Evolutionary conservation across 2,888 invertebrate species (phyloP).

Genomic region (Macrophya alboannulata): DNA sequence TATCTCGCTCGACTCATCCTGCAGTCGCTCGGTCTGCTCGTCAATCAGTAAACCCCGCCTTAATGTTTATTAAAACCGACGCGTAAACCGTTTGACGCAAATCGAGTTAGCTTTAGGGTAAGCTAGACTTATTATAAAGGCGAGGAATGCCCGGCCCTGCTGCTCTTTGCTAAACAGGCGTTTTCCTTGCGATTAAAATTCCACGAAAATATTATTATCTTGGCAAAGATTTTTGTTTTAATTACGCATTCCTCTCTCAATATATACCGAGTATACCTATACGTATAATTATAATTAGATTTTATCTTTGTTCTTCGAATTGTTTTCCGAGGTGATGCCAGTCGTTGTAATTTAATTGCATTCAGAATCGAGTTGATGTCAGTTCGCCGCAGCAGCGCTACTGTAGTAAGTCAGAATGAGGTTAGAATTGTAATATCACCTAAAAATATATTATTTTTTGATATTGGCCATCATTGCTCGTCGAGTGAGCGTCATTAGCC

Average conservation of each 20-base stretch:
- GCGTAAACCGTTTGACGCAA: not conserved
- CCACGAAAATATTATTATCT: not conserved
- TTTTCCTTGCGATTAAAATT: slow-evolving; percentile 13
- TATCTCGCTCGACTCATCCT: slow-evolving; percentile 19
- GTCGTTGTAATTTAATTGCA: too few relatives aligned
- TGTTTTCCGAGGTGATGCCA: too few relatives aligned
- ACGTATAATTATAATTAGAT: not conserved
- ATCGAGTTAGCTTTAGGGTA: slow-evolving; percentile 42
- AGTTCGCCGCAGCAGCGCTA: too few relatives aligned
- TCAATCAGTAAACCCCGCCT: slow-evolving; percentile 34
- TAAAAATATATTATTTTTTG: too few relatives aligned
- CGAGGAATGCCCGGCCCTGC: not conserved
- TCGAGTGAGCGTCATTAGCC: too few relatives aligned
- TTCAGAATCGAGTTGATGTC: too few relatives aligned
- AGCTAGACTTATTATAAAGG: slow-evolving; percentile 26
- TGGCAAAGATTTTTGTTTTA: not conserved
- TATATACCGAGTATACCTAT: not conserved
- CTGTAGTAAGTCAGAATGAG: too few relatives aligned
- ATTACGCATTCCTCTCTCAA: not conserved
- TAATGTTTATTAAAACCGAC: slow-evolving; percentile 44
- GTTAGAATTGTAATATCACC: too few relatives aligned
- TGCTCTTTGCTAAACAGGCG: slow-evolving; percentile 12
- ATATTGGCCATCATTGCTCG: too few relatives aligned
- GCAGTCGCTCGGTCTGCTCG: not conserved
- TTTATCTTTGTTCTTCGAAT: not conserved